Conservation (phyloP, 2,113 vertebrate species). For the Melanerpes formicivorus region DNA sequence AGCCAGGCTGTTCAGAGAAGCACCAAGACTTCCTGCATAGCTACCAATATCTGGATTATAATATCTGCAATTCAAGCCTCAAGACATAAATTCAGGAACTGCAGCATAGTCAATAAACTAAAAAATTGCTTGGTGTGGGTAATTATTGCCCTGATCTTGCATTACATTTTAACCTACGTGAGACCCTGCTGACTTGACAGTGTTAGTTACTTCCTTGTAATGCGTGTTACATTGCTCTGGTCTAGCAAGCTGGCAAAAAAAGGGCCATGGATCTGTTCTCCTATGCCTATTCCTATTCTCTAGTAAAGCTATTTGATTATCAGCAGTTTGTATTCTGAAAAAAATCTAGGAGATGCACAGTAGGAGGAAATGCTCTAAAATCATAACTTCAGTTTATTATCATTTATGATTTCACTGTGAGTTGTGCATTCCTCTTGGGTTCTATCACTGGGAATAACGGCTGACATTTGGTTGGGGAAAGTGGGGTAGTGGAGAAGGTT, state of each 20-base stretch:
- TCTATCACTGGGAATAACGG: neutral
- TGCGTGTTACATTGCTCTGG: neutral
- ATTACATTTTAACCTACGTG: slow-evolving; percentile 34
- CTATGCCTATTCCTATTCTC: neutral
- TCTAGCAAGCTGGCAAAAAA: neutral
- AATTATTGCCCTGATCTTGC: slow-evolving; percentile 50
- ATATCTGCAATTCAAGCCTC: slow-evolving; percentile 20
- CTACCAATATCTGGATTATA: neutral
- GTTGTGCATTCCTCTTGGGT: neutral
- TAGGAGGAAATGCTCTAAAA: neutral
- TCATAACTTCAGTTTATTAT: neutral
- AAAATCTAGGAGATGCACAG: neutral
- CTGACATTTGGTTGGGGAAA: neutral
- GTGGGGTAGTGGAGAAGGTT: neutral
- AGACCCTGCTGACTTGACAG: slow-evolving; percentile 51
- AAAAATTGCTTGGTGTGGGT: slow-evolving; percentile 52
- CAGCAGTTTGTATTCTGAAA: neutral
- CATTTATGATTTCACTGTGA: neutral
- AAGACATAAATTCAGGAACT: slow-evolving; percentile 30
- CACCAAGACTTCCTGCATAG: neutral
- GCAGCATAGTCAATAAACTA: slow-evolving; percentile 52
- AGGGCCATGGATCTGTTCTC: neutral
- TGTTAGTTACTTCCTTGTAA: slow-evolving; percentile 45
- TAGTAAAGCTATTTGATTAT: neutral
- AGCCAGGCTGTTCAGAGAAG: neutral